A percentile compares a stretch with the other conserved stretches of the same genome.
Conservation (phyloP, 30 jellyfish, hydroid and myxozoan species). For the Cassiopea xamachana region DNA sequence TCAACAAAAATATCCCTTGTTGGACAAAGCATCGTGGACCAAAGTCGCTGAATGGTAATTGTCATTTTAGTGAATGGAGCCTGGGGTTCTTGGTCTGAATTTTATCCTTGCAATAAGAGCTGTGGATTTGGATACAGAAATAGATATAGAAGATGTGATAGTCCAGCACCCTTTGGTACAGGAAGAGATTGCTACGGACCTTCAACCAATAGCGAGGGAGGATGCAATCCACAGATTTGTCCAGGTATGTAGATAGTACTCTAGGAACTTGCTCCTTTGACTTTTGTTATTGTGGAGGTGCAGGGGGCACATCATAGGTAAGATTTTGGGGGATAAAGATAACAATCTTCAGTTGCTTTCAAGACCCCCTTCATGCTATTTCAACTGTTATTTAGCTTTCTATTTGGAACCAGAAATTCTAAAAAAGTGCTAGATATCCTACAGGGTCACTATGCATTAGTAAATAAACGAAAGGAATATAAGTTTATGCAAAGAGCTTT, state of each 20-base stretch:
- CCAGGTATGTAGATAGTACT: conserved; percentile 33
- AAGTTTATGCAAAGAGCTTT: no score
- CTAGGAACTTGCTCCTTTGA: background rate
- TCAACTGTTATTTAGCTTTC: no score
- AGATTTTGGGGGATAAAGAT: no score
- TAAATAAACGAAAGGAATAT: no score
- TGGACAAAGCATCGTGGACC: no score
- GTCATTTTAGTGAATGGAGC: conserved; percentile 65
- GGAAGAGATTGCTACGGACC: conserved; percentile 71
- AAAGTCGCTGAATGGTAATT: no score
- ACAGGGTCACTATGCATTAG: no score
- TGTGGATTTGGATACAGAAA: conserved; percentile 74
- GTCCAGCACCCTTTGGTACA: conserved; percentile 67
- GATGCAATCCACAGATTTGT: conserved; percentile 66
- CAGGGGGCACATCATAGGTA: background rate
- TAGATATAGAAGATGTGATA: conserved; percentile 63
- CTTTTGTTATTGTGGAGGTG: background rate
- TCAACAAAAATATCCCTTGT: no score
- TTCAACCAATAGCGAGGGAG: conserved; percentile 58
- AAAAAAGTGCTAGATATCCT: no score
- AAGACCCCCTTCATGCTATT: no score
- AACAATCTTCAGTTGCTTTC: no score
- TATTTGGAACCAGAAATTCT: no score
- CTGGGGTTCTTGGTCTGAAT: conserved; percentile 76
- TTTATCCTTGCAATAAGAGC: conserved; percentile 43